These are phyloP conservation scores for Euspilapteryx auroguttella DNA, from an alignment of 2,888 invertebrate species.

Conservation along the genomic window DNA sequence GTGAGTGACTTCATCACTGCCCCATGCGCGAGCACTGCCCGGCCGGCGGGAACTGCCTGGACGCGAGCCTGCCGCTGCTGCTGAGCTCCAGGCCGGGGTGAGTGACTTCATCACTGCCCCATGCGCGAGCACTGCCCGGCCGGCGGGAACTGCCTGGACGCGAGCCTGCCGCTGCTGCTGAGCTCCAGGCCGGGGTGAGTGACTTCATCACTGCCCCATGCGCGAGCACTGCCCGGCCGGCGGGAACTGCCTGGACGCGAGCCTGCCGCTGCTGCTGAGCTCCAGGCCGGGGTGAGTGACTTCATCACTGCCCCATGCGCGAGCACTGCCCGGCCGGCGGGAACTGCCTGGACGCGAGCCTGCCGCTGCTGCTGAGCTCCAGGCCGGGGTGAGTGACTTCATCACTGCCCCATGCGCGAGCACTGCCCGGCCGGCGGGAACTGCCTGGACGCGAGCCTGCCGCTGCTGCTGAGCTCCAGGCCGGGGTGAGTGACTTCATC, in stretches of 20 bases:
- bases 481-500: conserved; percentile 30
- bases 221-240: conserved; percentile 92
- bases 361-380: conserved; percentile 44
- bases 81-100: conserved; percentile 48
- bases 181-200: conserved; percentile 49
- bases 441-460: conserved; percentile 37
- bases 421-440: conserved; percentile 88
- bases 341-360: conserved; percentile 44
- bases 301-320: conserved; percentile 73
- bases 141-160: conserved; percentile 64
- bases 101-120: conserved; percentile 71
- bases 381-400: conserved; percentile 34
- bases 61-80: conserved; percentile 36
- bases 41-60: conserved; percentile 69
- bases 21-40: conserved; percentile 95
- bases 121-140: conserved; percentile 94
- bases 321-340: conserved; percentile 92
- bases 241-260: conserved; percentile 57
- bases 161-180: conserved; percentile 35
- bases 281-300: conserved; percentile 42
- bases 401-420: conserved; percentile 85
- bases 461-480: conserved; percentile 42
- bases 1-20: conserved; percentile 65
- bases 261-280: conserved; percentile 40
- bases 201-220: conserved; percentile 77